Base-by-base conservation (phyloP, 2,797 vertebrate species). In the Sebastes matsubarae region DNA sequence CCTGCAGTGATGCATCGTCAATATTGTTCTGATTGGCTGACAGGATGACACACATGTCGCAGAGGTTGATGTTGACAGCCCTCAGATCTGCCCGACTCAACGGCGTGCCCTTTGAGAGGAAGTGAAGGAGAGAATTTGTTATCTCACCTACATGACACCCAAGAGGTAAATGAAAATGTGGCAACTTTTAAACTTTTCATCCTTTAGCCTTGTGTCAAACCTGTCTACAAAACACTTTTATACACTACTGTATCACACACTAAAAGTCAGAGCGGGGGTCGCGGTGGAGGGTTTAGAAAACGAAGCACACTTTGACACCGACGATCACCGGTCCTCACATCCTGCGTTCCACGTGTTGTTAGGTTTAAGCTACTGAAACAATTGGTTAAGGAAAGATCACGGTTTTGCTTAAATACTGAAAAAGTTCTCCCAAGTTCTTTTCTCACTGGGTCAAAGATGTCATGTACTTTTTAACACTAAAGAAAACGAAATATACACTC, bases 11-110 rank as follows among this genome's bases (percentile, higher is more conserved):
- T 96, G 97, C 97, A 94, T 99, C 98, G 95, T 99, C 99, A 95
- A 99, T 99, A 97, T 99, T 99, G 97, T 99, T 99, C 97, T 99
- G 98, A 99, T 99, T 99, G 97, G 99, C 99, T 97, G 99, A 99
- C 97, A 99, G 97, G 93, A 99, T 99, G 96, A 99, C 99, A 95
- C 99, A 99, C 98, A 99, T 99, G 98, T 99, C 98, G 94, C 99
- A 99, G 95, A 99, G 98, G 98, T 99, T 99, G 97, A 99, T 99
- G 98, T 99, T 99, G 97, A 99, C 98, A 96, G 98, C 99, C 96
- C 99, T 98, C 97, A 99, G 97, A 98, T 99, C 99, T 95, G 98
- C 98, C 94, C 99, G 97, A 95, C 99, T 99, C 97, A 99, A 96
- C 95, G 98, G 99, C 0, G 99, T 99, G 96, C 99, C 99, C 99